Evolutionary conservation across 1,140 invertebrate genomes (phyloP).

Genomic region (Luehdorfia chinensis): DNA sequence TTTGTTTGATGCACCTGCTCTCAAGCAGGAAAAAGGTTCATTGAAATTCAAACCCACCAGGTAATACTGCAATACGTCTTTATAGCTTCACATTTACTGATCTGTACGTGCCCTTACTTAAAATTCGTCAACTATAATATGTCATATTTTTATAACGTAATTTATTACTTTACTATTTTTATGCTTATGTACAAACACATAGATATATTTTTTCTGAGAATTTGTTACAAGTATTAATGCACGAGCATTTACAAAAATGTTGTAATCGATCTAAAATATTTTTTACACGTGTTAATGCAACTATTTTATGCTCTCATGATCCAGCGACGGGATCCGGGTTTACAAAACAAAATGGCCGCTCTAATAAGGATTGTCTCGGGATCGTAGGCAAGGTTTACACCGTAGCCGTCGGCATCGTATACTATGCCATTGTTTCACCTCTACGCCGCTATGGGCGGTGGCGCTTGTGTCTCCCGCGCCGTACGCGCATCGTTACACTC

Average conservation of each 20-base stretch:
- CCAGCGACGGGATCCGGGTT: neutral
- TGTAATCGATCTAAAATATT: too few species aligned
- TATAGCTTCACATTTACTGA: neutral
- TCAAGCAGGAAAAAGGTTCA: neutral
- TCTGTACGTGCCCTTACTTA: neutral
- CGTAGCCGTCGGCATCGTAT: slow-evolving; percentile 35
- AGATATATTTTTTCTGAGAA: too few species aligned
- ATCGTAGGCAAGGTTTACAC: slow-evolving; percentile 29
- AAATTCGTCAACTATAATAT: too few species aligned
- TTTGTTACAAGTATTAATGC: too few species aligned
- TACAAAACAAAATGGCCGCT: slow-evolving; percentile 61
- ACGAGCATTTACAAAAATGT: too few species aligned
- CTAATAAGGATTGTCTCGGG: slow-evolving; percentile 33
- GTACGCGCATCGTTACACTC: slow-evolving; percentile 54
- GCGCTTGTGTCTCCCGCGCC: slow-evolving; percentile 37
- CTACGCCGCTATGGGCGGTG: slow-evolving; percentile 28
- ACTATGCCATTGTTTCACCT: slow-evolving; percentile 26
- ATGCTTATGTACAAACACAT: too few species aligned
- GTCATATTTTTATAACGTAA: too few species aligned
- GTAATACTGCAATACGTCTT: neutral
- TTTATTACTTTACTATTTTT: too few species aligned
- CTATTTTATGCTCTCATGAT: too few species aligned
- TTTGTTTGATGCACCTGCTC: slow-evolving; percentile 2
- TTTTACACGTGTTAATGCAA: too few species aligned
- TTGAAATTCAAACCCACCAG: neutral